Conservation (phyloP, 2,888 invertebrate species). For the Leptura quadrifasciata region DNA sequence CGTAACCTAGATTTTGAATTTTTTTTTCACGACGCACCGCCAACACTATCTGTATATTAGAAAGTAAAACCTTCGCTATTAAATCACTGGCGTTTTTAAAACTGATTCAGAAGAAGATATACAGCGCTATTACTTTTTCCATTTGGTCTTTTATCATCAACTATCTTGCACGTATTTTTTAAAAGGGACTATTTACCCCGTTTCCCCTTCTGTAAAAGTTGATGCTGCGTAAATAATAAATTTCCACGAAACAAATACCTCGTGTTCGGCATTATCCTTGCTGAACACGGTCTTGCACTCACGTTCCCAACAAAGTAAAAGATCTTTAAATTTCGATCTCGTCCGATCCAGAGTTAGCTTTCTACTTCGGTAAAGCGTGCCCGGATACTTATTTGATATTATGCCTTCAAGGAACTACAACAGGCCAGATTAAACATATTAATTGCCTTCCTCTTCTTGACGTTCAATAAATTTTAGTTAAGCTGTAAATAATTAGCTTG, state of each 20-base stretch:
- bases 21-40: too few relatives aligned
- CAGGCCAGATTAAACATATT: background rate
- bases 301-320: constrained; percentile 9
- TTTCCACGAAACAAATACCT: constrained; percentile 32
- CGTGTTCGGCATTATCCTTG: constrained; percentile 21
- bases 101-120: too few relatives aligned
- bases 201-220: background rate
- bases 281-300: constrained; percentile 32
- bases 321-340: constrained; percentile 38
- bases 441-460: background rate
- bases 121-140: too few relatives aligned
- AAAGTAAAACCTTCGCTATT: too few relatives aligned
- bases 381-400: background rate
- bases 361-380: constrained; percentile 6
- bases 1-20: too few relatives aligned
- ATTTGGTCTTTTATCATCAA: background rate
- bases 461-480: background rate
- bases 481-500: background rate
- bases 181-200: background rate
- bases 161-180: background rate
- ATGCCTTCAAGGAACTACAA: background rate
- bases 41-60: too few relatives aligned
- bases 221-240: constrained; percentile 36
- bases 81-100: too few relatives aligned
- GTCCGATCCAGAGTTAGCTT: constrained; percentile 11